These are phyloP conservation scores for Delichon dasypus DNA, from an alignment of 2,797 vertebrate genomes.

Conservation along the genomic window DNA sequence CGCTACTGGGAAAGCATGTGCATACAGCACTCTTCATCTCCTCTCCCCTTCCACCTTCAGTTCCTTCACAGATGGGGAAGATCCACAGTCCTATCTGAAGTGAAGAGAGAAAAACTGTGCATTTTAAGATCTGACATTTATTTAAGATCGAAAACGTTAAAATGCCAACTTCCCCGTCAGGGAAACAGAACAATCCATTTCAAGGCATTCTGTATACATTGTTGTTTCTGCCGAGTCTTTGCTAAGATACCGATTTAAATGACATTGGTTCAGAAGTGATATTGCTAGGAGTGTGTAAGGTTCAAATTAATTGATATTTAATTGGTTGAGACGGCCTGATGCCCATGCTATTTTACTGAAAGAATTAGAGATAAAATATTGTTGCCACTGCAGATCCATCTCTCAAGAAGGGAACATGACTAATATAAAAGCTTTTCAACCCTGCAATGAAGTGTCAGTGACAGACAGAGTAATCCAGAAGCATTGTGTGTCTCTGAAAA, in stretches of 20 bases:
- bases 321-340: neutral
- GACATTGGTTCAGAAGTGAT: neutral
- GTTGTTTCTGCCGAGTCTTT: neutral
- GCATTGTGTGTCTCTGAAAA: neutral
- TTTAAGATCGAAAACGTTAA: neutral
- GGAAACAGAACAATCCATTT: neutral
- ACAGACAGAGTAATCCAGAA: neutral
- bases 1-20: neutral
- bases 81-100: neutral
- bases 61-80: neutral
- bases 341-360: neutral
- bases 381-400: neutral
- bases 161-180: neutral
- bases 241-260: neutral
- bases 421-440: neutral
- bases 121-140: neutral
- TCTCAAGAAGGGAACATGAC: neutral
- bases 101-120: neutral
- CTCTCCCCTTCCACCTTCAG: neutral
- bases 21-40: neutral
- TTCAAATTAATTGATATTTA: constrained; percentile 31
- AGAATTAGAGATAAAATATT: constrained; percentile 10
- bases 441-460: neutral
- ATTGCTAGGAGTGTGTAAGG: neutral
- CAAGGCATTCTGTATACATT: neutral